Conservation (phyloP, 2,797 vertebrate genomes). For the Galago senegalensis region DNA sequence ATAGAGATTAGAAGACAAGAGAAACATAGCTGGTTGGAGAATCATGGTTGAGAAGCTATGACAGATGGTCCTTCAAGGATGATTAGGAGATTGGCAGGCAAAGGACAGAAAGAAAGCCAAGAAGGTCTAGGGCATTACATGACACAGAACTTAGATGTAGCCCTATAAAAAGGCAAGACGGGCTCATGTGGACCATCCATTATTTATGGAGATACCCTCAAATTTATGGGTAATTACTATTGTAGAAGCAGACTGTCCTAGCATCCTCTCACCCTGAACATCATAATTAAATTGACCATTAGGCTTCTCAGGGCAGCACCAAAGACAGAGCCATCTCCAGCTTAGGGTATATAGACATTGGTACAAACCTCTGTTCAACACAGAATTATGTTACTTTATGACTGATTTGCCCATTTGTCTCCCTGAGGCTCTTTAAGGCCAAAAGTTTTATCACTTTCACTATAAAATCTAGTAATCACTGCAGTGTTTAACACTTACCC, state of each 20-base stretch:
- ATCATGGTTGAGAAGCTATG: background rate
- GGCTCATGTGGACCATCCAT: background rate
- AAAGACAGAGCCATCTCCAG: background rate
- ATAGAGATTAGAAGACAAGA: background rate
- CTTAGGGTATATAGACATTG: background rate
- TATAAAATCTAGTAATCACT: background rate
- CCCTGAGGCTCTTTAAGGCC: background rate
- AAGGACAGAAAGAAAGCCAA: background rate
- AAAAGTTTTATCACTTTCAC: background rate
- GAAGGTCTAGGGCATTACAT: background rate
- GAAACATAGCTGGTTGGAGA: background rate
- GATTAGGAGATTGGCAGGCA: background rate
- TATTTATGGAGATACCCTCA: background rate
- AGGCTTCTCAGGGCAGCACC: background rate
- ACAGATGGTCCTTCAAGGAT: background rate
- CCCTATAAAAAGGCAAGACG: conserved; percentile 16
- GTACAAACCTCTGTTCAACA: background rate
- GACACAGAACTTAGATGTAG: background rate
- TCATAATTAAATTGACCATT: background rate
- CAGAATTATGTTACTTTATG: background rate
- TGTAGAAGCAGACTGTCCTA: background rate
- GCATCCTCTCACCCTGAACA: background rate
- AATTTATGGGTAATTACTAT: background rate
- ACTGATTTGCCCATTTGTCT: conserved; percentile 3
- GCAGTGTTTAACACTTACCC: background rate